Evolutionary conservation across 2,797 vertebrate species (phyloP).

Genomic region (Synanceia verrucosa): DNA sequence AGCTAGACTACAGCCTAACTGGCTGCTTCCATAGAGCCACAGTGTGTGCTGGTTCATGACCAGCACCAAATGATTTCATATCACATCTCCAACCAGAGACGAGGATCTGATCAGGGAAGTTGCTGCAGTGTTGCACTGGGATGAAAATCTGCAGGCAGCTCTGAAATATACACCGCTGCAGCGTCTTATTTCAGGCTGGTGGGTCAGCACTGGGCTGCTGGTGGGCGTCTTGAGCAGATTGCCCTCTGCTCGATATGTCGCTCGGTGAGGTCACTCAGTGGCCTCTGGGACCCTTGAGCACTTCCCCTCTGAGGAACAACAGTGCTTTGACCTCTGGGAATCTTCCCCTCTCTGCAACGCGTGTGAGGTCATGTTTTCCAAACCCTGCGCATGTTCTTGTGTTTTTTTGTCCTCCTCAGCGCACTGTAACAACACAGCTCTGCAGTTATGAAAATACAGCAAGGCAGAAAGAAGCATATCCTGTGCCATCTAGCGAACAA

Average conservation of each 20-base stretch:
- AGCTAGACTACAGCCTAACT: neutral
- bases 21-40: neutral
- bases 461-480: conserved; percentile 48
- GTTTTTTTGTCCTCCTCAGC: conserved; percentile 57
- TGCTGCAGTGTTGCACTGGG: neutral
- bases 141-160: conserved; percentile 34
- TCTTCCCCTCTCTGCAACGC: conserved; percentile 55
- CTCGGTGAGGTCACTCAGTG: conserved; percentile 73
- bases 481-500: conserved; percentile 61
- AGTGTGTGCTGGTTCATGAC: conserved; percentile 9
- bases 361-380: conserved; percentile 81
- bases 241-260: conserved; percentile 65
- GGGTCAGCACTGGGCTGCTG: conserved; percentile 20
- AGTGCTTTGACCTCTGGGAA: conserved; percentile 76
- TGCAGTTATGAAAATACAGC: conserved; percentile 74
- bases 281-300: conserved; percentile 64
- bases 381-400: conserved; percentile 54
- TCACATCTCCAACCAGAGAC: conserved; percentile 20
- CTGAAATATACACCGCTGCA: neutral
- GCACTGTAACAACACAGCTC: conserved; percentile 66
- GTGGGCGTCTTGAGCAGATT: conserved; percentile 66
- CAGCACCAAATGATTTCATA: conserved; percentile 31
- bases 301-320: conserved; percentile 72
- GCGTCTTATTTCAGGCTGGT: conserved; percentile 8
- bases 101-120: conserved; percentile 40